A percentile compares a stretch with the other conserved stretches of the same genome.
These are phyloP conservation scores for Datnioides undecimradiatus DNA, from an alignment of 2,113 vertebrate genomes.

Conservation along the genomic window DNA sequence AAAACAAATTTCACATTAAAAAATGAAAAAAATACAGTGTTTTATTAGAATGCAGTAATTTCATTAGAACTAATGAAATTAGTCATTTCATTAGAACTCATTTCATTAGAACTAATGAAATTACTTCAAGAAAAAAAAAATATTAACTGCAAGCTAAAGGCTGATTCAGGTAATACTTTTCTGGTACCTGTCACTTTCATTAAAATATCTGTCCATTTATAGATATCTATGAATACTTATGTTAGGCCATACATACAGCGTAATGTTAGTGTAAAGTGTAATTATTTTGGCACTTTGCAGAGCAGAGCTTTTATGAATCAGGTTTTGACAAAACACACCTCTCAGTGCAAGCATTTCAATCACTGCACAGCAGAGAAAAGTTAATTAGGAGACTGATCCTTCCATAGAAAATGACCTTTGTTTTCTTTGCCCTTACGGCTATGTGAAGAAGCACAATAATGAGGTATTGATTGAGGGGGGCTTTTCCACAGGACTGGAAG, in stretches of 20 bases:
- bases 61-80: too few relatives aligned
- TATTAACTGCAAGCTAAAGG: neutral
- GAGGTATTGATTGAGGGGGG: conserved; percentile 72
- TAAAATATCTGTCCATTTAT: neutral
- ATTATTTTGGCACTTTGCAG: neutral
- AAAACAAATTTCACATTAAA: neutral
- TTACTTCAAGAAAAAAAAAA: neutral
- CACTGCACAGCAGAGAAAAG: conserved; percentile 14
- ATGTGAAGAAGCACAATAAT: conserved; percentile 65
- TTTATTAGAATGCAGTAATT: neutral
- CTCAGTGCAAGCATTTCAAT: conserved; percentile 16
- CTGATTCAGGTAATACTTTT: neutral
- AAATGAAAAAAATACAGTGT: neutral
- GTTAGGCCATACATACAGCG: neutral
- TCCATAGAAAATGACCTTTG: conserved; percentile 49
- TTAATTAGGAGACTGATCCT: conserved; percentile 36
- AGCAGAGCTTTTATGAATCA: neutral
- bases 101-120: too few relatives aligned
- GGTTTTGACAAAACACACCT: conserved; percentile 1
- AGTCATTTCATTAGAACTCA: too few relatives aligned
- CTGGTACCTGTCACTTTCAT: neutral
- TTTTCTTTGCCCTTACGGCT: conserved; percentile 41
- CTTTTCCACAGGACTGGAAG: conserved; percentile 44
- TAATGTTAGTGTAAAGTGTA: neutral
- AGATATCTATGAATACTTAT: neutral